These are phyloP conservation scores for Thecophora atra DNA, from an alignment of 2,888 invertebrate genomes.

Conservation along the genomic window DNA sequence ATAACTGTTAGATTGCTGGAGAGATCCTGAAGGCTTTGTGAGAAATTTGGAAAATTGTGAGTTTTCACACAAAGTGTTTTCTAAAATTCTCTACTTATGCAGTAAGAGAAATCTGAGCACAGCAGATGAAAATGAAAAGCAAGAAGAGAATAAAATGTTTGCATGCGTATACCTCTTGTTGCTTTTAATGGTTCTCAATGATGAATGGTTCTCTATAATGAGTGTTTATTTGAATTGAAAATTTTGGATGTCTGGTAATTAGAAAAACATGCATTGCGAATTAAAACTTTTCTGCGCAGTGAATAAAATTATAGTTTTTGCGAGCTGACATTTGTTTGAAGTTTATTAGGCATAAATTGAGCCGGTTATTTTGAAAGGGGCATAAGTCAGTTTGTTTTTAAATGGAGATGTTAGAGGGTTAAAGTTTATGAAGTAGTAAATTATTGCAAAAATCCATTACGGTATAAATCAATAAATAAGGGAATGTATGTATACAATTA, in stretches of 20 bases:
- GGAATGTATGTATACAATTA: too few species aligned
- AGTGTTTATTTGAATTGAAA: not conserved
- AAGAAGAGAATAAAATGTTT: not conserved
- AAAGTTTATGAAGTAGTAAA: too few species aligned
- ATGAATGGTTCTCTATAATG: not conserved
- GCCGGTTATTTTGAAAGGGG: too few species aligned
- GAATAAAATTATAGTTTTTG: slow-evolving; percentile 1
- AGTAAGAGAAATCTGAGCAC: not conserved
- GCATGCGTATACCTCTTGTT: not conserved
- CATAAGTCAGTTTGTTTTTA: too few species aligned
- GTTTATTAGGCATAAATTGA: too few species aligned
- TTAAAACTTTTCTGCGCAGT: slow-evolving; percentile 46
- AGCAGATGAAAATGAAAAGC: too few species aligned
- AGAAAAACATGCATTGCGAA: slow-evolving; percentile 53
- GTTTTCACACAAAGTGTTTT: not conserved
- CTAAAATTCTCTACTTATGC: not conserved
- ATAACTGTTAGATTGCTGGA: too few species aligned
- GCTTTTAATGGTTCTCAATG: not conserved
- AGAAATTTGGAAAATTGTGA: not conserved
- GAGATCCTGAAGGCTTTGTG: too few species aligned
- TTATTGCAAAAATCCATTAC: too few species aligned
- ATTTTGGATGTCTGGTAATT: not conserved
- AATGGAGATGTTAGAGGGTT: too few species aligned
- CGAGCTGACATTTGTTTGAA: too few species aligned
- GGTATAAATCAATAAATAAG: too few species aligned